Evolutionary conservation across 2,113 vertebrate species (phyloP).

Genomic region (Todiramphus chloris): DNA sequence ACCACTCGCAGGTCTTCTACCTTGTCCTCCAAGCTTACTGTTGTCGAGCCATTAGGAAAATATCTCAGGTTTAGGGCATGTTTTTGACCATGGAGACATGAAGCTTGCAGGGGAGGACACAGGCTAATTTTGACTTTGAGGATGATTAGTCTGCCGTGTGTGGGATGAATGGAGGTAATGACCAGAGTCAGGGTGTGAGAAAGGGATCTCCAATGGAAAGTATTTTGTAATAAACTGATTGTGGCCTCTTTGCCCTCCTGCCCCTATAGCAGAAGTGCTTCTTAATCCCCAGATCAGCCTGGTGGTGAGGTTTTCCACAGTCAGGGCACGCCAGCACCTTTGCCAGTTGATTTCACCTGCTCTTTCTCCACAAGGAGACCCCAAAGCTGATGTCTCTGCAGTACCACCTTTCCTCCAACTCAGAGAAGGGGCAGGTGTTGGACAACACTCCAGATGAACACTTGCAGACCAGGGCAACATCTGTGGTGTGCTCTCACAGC

Average conservation of each 20-base stretch:
- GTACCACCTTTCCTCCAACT: neutral
- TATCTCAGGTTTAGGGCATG: neutral
- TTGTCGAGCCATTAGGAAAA: neutral
- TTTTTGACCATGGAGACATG: neutral
- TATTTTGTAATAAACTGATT: neutral
- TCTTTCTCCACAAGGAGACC: accelerated
- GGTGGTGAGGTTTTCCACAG: neutral
- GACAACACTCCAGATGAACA: accelerated
- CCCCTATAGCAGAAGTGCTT: neutral
- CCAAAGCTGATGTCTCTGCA: neutral
- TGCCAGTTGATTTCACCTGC: neutral
- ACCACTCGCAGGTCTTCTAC: neutral
- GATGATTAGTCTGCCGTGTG: neutral
- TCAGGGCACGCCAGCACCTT: accelerated
- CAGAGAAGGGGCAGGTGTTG: neutral
- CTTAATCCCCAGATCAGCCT: neutral
- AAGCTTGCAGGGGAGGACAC: neutral
- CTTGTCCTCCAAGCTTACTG: neutral
- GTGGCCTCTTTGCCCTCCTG: neutral
- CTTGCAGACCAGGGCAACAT: neutral
- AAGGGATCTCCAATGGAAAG: neutral
- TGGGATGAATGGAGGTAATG: neutral
- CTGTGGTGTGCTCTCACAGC: neutral
- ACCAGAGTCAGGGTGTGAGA: neutral
- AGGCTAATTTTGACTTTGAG: neutral